Evolutionary conservation across 2,888 invertebrate species (phyloP), one percentile per base, ranked within the genome.

Genomic region (Halictus quadricinctus): DNA sequence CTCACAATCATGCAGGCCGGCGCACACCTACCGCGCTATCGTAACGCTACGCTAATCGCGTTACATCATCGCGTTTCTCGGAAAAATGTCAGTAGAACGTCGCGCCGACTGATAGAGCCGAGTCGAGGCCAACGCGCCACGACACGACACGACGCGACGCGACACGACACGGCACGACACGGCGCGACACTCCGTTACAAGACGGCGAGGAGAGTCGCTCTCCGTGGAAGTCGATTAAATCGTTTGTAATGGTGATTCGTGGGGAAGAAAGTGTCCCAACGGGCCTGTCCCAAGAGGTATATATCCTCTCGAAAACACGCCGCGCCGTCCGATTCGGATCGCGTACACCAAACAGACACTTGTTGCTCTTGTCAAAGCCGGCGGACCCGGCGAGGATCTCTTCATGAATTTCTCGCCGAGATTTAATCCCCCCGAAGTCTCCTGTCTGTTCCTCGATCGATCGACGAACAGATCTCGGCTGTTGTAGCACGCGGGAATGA

Each of bases 61-160:
- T 87, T 84, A 76, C 82, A 81, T 87, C 82, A 86, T 54, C 69
- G 77, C 46, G 79, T 69, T 86, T 87, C 79, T 83, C 73, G 66
- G 83, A 81, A 87, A 80, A 78, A 50, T 54, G 25, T 13, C 36
- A 43, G 15, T 43, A n/a, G 46, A 18, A 72, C 58, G 74, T n/a
- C 29, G 21, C 29, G 66, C 21, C 36, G 69, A 21, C 69, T 69
- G 69, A 69, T 69, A 69, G 69, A 21, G 69, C 41, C 6, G 66
- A 36, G 18, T 41, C 69, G 69, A 60, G 60, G 60, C 25, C 60
- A 54, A 8, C 54, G 2, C 50, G 50, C 18, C 18, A 15, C 50
- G 8, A 18, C 8, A 21, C 54, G 29, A 29, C 54, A 8, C 54
- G 54, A 8, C 54, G 8, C 54, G 54, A 8, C 54, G n/a, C 50